Evolutionary conservation across 2,888 invertebrate species (phyloP), one percentile per base, ranked within the genome.

Genomic region (Phymatocera aterrima): DNA sequence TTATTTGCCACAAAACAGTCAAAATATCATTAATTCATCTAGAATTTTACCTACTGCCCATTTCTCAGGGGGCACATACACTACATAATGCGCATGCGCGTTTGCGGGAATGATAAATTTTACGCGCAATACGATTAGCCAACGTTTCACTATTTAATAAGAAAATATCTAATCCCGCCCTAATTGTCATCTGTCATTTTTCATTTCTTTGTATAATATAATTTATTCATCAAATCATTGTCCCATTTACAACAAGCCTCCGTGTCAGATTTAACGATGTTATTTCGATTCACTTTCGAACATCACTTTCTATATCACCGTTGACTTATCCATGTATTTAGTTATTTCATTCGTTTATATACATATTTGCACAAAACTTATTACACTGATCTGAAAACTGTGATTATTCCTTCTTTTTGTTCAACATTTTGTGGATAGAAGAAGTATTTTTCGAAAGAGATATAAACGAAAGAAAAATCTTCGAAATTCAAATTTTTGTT

Each of bases 91-190:
- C 88, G 88, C 88, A 86, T 86, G 87, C 86, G 87, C 81, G 61
- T 80, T 85, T 84, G 87, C 85, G 86, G 85, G 85, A 88, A 86
- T 80, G 81, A 86, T 86, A 86, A 88, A 84, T 87, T n/a, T 85
- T 83, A 83, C 83, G 80, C 82, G 79, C 77, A 79, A 64, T 82
- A 78, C 57, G 51, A 57, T 79, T 40, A 21, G 6, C 57, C 24
- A 57, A 75, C 75, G 75, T 75, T 75, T 51, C 18, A 51, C 51
- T 72, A 72, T 72, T 72, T 34, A 51, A 72, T 51, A 34, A 24
- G 28, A 40, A n/a, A 57, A 75, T 75, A 75, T 75, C 40, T 72
- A 57, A 24, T 57, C 34, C 48, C 31, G 48, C 8, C 1, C 12
- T n/a, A 28, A 34, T 34, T 60, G 75, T 57, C 75, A 75, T 75